A percentile compares a stretch with the other conserved stretches of the same genome.
phyloP scores from a whole-genome alignment of 2,113 vertebrate genomes.

The Larimichthys polyactis region DNA sequence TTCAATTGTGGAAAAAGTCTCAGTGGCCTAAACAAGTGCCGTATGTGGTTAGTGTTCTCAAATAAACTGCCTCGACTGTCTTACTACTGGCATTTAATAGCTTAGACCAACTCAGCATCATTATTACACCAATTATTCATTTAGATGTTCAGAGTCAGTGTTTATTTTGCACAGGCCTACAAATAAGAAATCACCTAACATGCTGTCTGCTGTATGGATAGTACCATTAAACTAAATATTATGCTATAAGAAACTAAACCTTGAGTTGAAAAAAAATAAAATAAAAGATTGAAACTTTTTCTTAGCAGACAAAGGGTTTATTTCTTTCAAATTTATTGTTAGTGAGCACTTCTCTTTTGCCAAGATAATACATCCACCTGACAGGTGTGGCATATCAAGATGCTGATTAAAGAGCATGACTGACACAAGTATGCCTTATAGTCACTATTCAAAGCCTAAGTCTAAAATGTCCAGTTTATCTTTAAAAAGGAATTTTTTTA shows the following conservation, averaged over 20 bases:
- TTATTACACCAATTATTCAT: slow-evolving; percentile 24
- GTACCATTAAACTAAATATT: background rate
- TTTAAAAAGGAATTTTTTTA: too few relatives aligned
- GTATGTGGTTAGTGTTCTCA: slow-evolving; percentile 15
- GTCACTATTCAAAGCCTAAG: too few relatives aligned
- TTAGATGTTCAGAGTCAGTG: slow-evolving; percentile 7
- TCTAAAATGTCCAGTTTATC: too few relatives aligned
- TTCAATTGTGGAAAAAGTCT: slow-evolving; percentile 1
- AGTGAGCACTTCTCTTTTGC: too few relatives aligned
- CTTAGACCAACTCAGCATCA: slow-evolving; percentile 14
- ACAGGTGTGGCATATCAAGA: too few relatives aligned
- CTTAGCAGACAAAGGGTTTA: too few relatives aligned
- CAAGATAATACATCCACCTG: too few relatives aligned
- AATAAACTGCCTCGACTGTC: slow-evolving; percentile 10
- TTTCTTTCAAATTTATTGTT: too few relatives aligned
- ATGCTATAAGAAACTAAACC: background rate
- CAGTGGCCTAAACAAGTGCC: slow-evolving; percentile 5
- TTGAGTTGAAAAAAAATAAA: too few relatives aligned
- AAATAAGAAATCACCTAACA: background rate
- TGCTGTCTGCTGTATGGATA: background rate
- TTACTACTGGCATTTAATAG: slow-evolving; percentile 22
- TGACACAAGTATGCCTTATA: too few relatives aligned
- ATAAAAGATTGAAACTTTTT: too few relatives aligned
- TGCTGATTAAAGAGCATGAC: too few relatives aligned
- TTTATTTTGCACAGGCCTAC: background rate